Evolutionary conservation across 2,888 invertebrate genomes (phyloP).

Genomic region (Thecophora atra): DNA sequence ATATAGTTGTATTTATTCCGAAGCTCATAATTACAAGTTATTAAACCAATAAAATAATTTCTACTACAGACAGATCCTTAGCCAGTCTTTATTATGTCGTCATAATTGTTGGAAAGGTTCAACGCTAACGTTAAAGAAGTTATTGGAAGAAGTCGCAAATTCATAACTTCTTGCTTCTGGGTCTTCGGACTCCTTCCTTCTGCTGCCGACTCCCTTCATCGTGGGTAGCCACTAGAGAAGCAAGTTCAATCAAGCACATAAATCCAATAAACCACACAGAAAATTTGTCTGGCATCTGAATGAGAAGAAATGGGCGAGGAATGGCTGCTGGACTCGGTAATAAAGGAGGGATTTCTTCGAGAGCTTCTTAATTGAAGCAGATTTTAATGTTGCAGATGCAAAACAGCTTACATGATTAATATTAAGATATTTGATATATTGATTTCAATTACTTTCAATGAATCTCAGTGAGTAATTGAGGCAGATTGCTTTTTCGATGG

Average conservation of each 20-base stretch:
- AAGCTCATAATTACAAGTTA: neutral
- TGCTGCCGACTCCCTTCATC: too few species aligned
- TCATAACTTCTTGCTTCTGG: too few species aligned
- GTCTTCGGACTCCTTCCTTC: too few species aligned
- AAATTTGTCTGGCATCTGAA: constrained; percentile 12
- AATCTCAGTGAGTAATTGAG: neutral
- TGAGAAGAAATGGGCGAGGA: neutral
- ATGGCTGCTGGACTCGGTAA: neutral
- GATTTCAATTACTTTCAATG: constrained; percentile 42
- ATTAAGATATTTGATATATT: constrained; percentile 37
- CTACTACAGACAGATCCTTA: too few species aligned
- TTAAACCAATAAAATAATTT: neutral
- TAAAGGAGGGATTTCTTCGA: neutral
- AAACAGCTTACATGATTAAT: constrained; percentile 29
- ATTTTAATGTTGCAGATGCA: constrained; percentile 31
- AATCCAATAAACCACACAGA: constrained; percentile 6
- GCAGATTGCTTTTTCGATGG: too few species aligned
- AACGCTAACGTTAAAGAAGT: neutral
- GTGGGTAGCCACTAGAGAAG: neutral
- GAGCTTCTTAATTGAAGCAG: constrained; percentile 18
- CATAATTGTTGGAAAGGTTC: neutral
- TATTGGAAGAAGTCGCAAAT: neutral
- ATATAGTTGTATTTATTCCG: neutral
- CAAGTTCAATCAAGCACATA: constrained; percentile 18
- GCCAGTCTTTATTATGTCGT: too few species aligned